Base-by-base conservation (phyloP, 2,797 vertebrate species). In the Aratinga solstitialis region DNA sequence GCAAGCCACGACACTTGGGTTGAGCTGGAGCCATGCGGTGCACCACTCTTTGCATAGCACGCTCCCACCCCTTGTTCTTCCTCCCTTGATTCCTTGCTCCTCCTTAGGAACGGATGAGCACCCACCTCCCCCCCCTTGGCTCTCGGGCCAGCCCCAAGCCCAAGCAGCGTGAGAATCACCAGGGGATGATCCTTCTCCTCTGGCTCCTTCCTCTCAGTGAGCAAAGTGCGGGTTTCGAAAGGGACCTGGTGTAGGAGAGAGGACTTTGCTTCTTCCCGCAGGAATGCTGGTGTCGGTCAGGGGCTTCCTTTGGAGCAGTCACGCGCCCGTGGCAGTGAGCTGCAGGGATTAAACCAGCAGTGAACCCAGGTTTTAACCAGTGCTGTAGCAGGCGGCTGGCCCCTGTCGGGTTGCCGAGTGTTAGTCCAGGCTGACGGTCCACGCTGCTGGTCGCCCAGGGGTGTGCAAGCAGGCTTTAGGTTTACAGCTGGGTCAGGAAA, bases 181-280 rank as follows among this genome's bases (percentile, higher is more conserved):
- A 1, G 6, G 19, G 42, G 43, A 34, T 20, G 9, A 5, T 21
- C 38, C 8, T 72, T 17, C 3, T 22, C 71, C 56, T 19, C 30
- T 50, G 2, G 0, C 51, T 73, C 56, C 63, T 34, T 88, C 19
- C 43, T 54, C 76, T 7, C 30, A 5, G 9, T 38, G 95, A 86
- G 67, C 95, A 94, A 96, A 96, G 95, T 50, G 89, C 95, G 63
- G 61, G 90, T 95, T 96, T 86, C 95, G 62, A 84, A 76, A 94
- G 56, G 54, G 43, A 7, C 87, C 65, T 9, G 2, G 36, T 1
- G 43, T n/a, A 56, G 62, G 53, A 18, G 24, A 65, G 79, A 0
- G 94, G 93, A 94, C 95, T 96, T 97, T 95, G 95, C 47, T 86
- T 91, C 38, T 86, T 91, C 40, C 59, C 56, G 9, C 54, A 78